phyloP scores from a whole-genome alignment of 2,888 invertebrate species.

The Anodontia alba region DNA sequence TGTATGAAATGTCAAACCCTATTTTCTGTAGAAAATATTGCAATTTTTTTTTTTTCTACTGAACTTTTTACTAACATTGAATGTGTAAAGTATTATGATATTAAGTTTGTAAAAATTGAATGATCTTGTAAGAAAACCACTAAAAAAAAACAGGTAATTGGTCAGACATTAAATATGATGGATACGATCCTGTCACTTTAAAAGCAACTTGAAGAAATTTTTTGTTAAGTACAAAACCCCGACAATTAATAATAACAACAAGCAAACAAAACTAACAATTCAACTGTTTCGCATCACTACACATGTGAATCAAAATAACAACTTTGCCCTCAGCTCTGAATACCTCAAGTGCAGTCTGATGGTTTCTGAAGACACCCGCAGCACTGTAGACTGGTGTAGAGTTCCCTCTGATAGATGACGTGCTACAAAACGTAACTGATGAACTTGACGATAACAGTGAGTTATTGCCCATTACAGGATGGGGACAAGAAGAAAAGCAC shows the following conservation, averaged over 20 bases:
- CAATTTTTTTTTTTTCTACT: too few species aligned
- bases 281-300: neutral
- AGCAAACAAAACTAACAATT: neutral
- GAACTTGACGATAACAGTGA: constrained; percentile 2
- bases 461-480: neutral
- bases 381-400: neutral
- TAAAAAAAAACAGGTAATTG: neutral
- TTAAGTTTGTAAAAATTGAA: too few species aligned
- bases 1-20: too few species aligned
- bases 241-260: constrained; percentile 2
- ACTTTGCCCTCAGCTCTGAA: constrained; percentile 12
- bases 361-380: neutral
- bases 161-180: constrained; percentile 10
- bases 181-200: neutral
- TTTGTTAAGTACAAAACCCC: constrained; percentile 2
- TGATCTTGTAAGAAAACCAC: neutral
- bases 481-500: neutral
- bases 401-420: constrained; percentile 9
- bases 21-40: too few species aligned
- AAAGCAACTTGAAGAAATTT: neutral
- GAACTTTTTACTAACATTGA: too few species aligned
- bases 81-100: too few species aligned
- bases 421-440: constrained; percentile 9
- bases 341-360: constrained; percentile 10
- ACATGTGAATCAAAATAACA: constrained; percentile 8